Percentiles rank a stretch among this genome's conserved stretches.
phyloP scores from a whole-genome alignment of 2,797 vertebrate species.

The Ctenochaetus hawaiiensis region DNA sequence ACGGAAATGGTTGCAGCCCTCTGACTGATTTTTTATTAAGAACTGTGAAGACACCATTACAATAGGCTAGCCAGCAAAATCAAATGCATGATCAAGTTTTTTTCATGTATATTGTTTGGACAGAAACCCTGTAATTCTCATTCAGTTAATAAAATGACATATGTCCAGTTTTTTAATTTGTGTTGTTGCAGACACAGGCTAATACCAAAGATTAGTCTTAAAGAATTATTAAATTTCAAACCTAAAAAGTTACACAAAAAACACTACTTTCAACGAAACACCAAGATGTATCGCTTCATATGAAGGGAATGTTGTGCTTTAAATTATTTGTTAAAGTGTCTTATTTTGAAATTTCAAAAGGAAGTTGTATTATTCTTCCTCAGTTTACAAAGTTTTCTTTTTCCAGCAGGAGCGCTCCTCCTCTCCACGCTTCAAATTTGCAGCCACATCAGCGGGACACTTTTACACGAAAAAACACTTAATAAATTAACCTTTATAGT shows the following conservation, averaged over 20 bases:
- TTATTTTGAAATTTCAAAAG: slow-evolving; percentile 40
- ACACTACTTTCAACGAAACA: neutral
- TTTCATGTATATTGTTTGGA: too few species aligned
- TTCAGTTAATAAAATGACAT: too few species aligned
- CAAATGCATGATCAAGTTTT: too few species aligned
- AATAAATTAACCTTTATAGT: accelerated
- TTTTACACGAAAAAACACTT: neutral
- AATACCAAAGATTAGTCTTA: neutral
- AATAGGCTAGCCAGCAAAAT: too few species aligned
- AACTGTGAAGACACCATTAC: too few species aligned
- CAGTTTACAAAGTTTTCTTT: slow-evolving; percentile 47
- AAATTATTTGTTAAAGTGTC: neutral
- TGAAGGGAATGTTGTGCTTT: neutral
- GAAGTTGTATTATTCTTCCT: neutral
- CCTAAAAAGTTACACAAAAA: neutral
- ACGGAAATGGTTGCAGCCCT: too few species aligned
- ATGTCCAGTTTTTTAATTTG: too few species aligned
- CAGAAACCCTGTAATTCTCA: too few species aligned
- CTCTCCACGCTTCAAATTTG: slow-evolving; percentile 49
- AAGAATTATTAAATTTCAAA: neutral
- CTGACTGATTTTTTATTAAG: too few species aligned
- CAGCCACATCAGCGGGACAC: slow-evolving; percentile 44
- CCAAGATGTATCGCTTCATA: neutral
- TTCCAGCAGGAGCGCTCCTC: slow-evolving; percentile 37
- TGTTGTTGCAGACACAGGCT: neutral